Evolutionary conservation across 2,888 invertebrate species (phyloP).

Genomic region (Parnassius orleans): DNA sequence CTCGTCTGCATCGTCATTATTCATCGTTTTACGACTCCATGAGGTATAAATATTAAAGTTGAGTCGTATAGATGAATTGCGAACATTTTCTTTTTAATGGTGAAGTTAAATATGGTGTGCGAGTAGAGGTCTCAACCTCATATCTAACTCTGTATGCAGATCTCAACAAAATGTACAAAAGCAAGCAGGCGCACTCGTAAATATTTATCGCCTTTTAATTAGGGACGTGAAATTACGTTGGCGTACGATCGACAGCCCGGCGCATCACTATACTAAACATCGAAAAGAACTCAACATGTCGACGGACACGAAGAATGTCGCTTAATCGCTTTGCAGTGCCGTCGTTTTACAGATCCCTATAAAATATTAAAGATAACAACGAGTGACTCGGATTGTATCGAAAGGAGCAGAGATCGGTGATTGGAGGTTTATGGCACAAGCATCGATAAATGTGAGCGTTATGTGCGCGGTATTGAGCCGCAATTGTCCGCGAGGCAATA

Average conservation of each 20-base stretch:
- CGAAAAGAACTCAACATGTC: constrained; percentile 40
- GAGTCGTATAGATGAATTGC: constrained; percentile 78
- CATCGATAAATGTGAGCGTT: constrained; percentile 69
- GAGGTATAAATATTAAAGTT: constrained; percentile 80
- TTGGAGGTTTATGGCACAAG: constrained; percentile 74
- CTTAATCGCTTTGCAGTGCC: constrained; percentile 73
- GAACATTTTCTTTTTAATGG: constrained; percentile 80
- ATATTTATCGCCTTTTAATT: constrained; percentile 72
- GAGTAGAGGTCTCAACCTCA: constrained; percentile 60
- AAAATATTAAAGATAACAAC: constrained; percentile 80
- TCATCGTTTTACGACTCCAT: constrained; percentile 80
- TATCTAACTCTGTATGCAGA: constrained; percentile 55
- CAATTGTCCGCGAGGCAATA: constrained; percentile 37
- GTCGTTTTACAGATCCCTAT: constrained; percentile 79
- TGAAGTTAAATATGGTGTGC: constrained; percentile 75
- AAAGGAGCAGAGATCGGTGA: constrained; percentile 61
- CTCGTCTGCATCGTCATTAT: constrained; percentile 78
- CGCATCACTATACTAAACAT: constrained; percentile 46
- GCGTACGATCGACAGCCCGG: constrained; percentile 55
- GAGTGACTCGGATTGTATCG: constrained; percentile 62
- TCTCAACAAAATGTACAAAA: constrained; percentile 61
- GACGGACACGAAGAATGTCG: constrained; percentile 63
- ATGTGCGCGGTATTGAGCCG: constrained; percentile 48
- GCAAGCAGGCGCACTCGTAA: constrained; percentile 52
- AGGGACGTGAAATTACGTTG: constrained; percentile 55